Base-by-base conservation (phyloP, 2,113 vertebrate species). In the Siniperca chuatsi region DNA sequence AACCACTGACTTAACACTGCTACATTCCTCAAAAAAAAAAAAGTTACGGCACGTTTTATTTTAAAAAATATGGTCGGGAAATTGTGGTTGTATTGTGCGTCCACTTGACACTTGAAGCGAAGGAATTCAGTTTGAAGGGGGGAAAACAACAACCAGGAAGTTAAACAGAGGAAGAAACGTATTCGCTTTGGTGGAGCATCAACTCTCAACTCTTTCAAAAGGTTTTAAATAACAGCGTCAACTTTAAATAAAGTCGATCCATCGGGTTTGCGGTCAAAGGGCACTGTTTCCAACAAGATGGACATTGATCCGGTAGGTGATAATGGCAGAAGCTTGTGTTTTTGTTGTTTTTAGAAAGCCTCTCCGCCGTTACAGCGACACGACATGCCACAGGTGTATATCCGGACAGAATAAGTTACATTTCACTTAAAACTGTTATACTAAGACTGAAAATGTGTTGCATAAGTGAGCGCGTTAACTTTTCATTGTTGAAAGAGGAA, bases 101-200 rank as follows among this genome's bases (percentile, higher is more conserved):
- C 2, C 1, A 50, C 64, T 74, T 85, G 54, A 86, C 81, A 10
- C 4, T 4, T 21, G 64, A 40, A 40, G 80, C 66, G 58, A 70
- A 83, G 86, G 92, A 92, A 92, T 93, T 87, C 75, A 75, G 29
- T 89, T 73, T 48, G 87, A 81, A 77, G 10, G 57, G 75, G 10
- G 52, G 29, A 40, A 64, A 80, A 78, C 55, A 68, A 70, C 37
- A 90, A 95, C 90, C 93, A 95, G 95, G 95, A 96, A 95, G 94
- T 94, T 23, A 40, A 79, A 44, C 29, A 4, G 29, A 86, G 12
- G 61, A 88, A 82, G 58, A 88, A 86, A 81, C 81, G 50, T 40
- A 18, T 13, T 42, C 9, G 40, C 25, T 70, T 60, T 29, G 54
- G 58, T 6, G 6, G 29, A 81, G n/a, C 73, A 23, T 55, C 60